Conservation (phyloP, 2,888 invertebrate genomes). For the Stegana nigrithorax region DNA sequence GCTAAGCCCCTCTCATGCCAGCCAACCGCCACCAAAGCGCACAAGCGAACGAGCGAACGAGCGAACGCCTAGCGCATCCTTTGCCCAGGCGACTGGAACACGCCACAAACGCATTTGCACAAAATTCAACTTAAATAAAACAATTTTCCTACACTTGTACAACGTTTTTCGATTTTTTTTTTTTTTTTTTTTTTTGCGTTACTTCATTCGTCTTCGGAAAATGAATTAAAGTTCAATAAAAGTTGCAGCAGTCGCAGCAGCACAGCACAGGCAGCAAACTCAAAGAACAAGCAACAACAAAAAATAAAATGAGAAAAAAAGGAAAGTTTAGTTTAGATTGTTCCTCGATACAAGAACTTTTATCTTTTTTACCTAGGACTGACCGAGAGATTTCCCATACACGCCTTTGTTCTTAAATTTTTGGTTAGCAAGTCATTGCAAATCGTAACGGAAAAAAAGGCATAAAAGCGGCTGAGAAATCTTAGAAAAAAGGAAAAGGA, state of each 20-base stretch:
- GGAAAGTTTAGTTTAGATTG: too few species aligned
- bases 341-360: slow-evolving; percentile 1
- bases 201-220: slow-evolving; percentile 27
- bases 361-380: background rate
- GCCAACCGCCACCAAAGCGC: too few species aligned
- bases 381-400: background rate
- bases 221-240: slow-evolving; percentile 52
- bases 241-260: slow-evolving; percentile 22
- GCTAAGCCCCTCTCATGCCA: background rate
- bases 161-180: too few species aligned
- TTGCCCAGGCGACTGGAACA: too few species aligned
- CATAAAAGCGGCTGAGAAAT: too few species aligned
- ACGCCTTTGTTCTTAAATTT: slow-evolving; percentile 6
- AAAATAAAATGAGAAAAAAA: too few species aligned
- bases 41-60: too few species aligned
- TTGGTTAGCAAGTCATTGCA: background rate
- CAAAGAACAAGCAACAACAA: background rate
- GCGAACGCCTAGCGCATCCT: too few species aligned
- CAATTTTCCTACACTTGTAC: slow-evolving; percentile 44
- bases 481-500: background rate
- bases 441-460: background rate
- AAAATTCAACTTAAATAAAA: slow-evolving; percentile 44
- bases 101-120: slow-evolving; percentile 28
- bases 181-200: slow-evolving; percentile 25
- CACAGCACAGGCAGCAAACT: background rate